These are phyloP conservation scores for Tuberolachnus salignus DNA, from an alignment of 2,888 invertebrate genomes.

Conservation along the genomic window DNA sequence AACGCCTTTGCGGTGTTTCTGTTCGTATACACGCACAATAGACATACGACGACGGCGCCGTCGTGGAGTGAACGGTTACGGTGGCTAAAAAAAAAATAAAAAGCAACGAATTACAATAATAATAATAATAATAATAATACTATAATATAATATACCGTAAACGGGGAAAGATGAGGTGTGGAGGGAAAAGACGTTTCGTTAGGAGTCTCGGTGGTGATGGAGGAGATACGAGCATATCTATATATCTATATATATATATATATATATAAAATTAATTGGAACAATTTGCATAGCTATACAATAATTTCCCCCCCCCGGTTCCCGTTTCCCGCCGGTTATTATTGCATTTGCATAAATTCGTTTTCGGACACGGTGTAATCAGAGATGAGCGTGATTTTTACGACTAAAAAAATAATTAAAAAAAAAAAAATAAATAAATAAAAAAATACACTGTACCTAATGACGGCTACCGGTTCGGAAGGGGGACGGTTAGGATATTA, in stretches of 20 bases:
- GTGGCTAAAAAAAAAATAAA: constrained; percentile 10
- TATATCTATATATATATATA: too few relatives aligned
- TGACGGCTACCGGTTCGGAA: neutral
- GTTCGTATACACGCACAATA: too few relatives aligned
- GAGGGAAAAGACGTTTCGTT: constrained; percentile 43
- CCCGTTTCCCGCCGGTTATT: constrained; percentile 9
- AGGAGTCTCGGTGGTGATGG: constrained; percentile 39
- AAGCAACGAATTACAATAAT: constrained; percentile 24
- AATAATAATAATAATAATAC: too few relatives aligned
- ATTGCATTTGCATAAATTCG: constrained; percentile 52
- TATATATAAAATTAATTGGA: constrained; percentile 42
- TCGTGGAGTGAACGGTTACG: too few relatives aligned
- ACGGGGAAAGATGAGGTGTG: neutral
- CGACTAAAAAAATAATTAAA: constrained; percentile 3
- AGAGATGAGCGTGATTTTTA: constrained; percentile 52
- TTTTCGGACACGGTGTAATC: constrained; percentile 29
- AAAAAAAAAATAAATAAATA: too few relatives aligned
- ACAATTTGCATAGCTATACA: constrained; percentile 26
- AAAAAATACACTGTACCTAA: too few relatives aligned
- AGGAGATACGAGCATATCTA: too few relatives aligned
- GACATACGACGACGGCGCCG: too few relatives aligned
- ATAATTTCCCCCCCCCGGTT: neutral
- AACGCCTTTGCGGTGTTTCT: constrained; percentile 32
- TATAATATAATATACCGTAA: too few relatives aligned
- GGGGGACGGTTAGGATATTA: too few relatives aligned